These are phyloP conservation scores for Cephus pygmeus DNA, from an alignment of 2,888 invertebrate genomes.

Conservation along the genomic window DNA sequence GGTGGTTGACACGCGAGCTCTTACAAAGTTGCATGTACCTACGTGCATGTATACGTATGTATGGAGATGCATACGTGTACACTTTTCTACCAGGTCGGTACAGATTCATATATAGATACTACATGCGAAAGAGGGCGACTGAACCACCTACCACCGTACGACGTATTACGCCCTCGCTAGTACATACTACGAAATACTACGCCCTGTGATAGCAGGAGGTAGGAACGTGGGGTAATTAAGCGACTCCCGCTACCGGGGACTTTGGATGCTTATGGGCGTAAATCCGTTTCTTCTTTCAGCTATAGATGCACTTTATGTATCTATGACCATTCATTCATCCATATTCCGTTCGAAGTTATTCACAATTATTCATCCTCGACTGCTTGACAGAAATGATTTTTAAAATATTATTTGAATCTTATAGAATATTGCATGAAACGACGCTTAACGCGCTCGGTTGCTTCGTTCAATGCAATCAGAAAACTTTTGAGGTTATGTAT, in stretches of 20 bases:
- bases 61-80: conserved; percentile 19
- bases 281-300: conserved; percentile 42
- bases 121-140: too few species aligned
- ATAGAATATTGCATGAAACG: too few species aligned
- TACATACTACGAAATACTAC: conserved; percentile 55
- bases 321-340: conserved; percentile 50
- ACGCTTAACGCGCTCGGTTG: too few species aligned
- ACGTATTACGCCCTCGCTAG: conserved; percentile 25
- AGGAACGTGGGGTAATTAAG: conserved; percentile 36
- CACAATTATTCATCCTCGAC: too few species aligned
- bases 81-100: neutral
- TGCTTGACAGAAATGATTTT: too few species aligned
- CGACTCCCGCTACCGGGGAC: conserved; percentile 30
- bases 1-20: conserved; percentile 33
- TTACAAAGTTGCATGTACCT: conserved; percentile 14
- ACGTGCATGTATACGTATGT: neutral
- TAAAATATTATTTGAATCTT: too few species aligned
- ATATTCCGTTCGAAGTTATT: conserved; percentile 29
- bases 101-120: neutral
- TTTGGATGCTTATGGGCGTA: conserved; percentile 43
- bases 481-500: too few species aligned
- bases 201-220: conserved; percentile 36
- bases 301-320: conserved; percentile 24
- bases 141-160: too few species aligned
- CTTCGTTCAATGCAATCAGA: too few species aligned